Base-by-base conservation (phyloP, 1,140 invertebrate species). In the Probaryconus sp. region DNA sequence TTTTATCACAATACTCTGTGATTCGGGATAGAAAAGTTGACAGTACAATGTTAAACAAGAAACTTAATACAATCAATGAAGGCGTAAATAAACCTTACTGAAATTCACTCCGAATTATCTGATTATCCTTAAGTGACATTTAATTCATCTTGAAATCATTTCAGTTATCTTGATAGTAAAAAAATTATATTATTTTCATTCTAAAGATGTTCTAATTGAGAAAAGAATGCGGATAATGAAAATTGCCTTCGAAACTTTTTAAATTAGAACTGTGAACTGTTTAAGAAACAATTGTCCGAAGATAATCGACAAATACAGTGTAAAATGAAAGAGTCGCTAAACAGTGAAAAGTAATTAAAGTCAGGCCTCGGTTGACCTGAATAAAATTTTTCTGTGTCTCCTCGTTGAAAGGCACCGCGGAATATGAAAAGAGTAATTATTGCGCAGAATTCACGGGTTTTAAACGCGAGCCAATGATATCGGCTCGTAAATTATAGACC, bases 401-500 rank as follows among this genome's bases (percentile, higher is more conserved):
- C n/a, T n/a, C n/a, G n/a, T n/a, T n/a, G n/a, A n/a, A n/a, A n/a
- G n/a, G n/a, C n/a, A n/a, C n/a, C n/a, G n/a, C n/a, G n/a, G 50
- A 48, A 24, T 42, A 30, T 1, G 10, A 11, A 9, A 3, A 7
- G 30, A 26, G 48, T 55, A 51, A 70, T 63, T 63, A 55, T 55
- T 31, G 48, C 26, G 42, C 21, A 26, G 47, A 63, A 70, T 63
- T 71, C 47, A 51, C 58, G 30, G 51, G 18, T 45, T 4, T 4
- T 24, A 24, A 7, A 24, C 2, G 45, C 18, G 47, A 56, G 37
- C 37, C 40, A 40, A 38, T 55, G 31, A 20, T 53, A 65, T 56
- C 50, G 47, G 33, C 13, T 40, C 63, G 55, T 73, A 67, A 73
- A 73, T 73, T 67, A 68, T 48, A 28, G 35, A 20, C n/a, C 14